Evolutionary conservation across 2,113 vertebrate species (phyloP).

Genomic region (Podarcis raffonei): DNA sequence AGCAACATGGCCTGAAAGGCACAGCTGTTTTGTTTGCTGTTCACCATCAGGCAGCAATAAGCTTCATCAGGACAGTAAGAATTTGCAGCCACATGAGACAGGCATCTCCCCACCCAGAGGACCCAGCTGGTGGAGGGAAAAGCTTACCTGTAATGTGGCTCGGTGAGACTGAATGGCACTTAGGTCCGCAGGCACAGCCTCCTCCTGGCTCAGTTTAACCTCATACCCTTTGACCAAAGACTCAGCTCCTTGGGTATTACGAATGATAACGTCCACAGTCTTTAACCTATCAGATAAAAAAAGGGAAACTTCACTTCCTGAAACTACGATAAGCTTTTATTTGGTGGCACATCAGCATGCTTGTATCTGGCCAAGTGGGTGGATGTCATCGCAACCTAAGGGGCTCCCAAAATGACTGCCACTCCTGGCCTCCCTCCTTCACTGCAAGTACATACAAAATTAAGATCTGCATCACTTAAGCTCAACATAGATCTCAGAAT

Average conservation of each 20-base stretch:
- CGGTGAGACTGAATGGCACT: constrained; percentile 82
- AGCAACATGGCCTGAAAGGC: background rate
- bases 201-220: constrained; percentile 92
- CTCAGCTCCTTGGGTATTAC: constrained; percentile 86
- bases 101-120: background rate
- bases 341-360: background rate
- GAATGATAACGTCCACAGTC: constrained; percentile 86
- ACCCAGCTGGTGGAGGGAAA: background rate
- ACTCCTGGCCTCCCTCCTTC: background rate
- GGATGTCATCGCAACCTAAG: background rate
- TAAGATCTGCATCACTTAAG: background rate
- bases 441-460: background rate
- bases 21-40: background rate
- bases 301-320: background rate
- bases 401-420: background rate
- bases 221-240: constrained; percentile 90
- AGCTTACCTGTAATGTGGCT: constrained; percentile 76
- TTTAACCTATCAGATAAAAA: constrained; percentile 81
- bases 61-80: background rate
- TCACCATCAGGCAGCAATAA: background rate
- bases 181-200: constrained; percentile 87
- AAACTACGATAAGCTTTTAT: fast-evolving
- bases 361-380: background rate
- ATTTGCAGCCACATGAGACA: fast-evolving
- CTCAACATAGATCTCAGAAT: background rate